These are phyloP conservation scores for Ichneumon xanthorius DNA, from an alignment of 2,888 invertebrate genomes.

Conservation along the genomic window DNA sequence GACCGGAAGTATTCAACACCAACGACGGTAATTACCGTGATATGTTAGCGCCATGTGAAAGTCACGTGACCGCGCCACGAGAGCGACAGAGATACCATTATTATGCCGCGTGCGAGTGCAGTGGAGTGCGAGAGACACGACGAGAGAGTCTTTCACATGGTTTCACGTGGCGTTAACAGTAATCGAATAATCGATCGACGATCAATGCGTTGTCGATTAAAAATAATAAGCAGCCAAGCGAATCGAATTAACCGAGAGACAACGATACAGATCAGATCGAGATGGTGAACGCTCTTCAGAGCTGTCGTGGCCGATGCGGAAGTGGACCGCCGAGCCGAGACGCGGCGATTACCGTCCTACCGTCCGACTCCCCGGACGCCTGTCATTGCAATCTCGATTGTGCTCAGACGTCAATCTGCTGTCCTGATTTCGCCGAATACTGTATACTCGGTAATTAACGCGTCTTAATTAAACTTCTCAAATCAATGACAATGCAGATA, in stretches of 20 bases:
- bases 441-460: constrained; percentile 85
- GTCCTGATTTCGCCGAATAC: constrained; percentile 88
- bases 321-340: constrained; percentile 68
- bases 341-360: constrained; percentile 65
- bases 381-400: constrained; percentile 89
- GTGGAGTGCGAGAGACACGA: too few relatives aligned
- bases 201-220: not conserved
- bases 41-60: not conserved
- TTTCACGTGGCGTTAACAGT: too few relatives aligned
- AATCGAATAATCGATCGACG: too few relatives aligned
- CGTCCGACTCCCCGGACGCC: constrained; percentile 71
- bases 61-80: too few relatives aligned
- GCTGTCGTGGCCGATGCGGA: constrained; percentile 80
- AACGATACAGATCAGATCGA: constrained; percentile 80
- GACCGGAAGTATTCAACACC: constrained; percentile 62
- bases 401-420: constrained; percentile 87
- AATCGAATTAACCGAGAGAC: not conserved
- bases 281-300: constrained; percentile 79
- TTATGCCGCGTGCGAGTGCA: too few relatives aligned
- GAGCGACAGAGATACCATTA: too few relatives aligned
- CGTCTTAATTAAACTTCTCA: not conserved
- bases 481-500: not conserved
- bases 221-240: not conserved
- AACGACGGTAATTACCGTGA: constrained; percentile 72
- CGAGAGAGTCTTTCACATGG: too few relatives aligned